Conservation (phyloP, 2,888 invertebrate species). For the Noctuana brunneofusca region DNA sequence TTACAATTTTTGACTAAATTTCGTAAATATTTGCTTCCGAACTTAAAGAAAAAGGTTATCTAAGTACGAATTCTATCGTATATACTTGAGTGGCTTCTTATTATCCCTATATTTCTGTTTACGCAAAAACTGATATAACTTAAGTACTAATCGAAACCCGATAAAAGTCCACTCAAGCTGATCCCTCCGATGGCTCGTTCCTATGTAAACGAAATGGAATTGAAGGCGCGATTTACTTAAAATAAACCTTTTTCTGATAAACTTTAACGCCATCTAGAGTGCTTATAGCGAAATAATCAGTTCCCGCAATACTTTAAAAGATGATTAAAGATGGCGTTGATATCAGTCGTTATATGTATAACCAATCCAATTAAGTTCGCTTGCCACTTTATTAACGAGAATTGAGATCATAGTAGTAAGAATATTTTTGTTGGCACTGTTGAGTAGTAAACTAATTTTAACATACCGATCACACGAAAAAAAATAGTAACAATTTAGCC, state of each 20-base stretch:
- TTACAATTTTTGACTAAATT: too few species aligned
- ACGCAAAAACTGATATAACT: slow-evolving; percentile 14
- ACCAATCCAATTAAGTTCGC: too few species aligned
- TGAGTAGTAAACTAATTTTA: too few species aligned
- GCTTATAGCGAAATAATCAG: slow-evolving; percentile 1
- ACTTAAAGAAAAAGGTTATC: too few species aligned
- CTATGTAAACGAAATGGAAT: slow-evolving; percentile 31
- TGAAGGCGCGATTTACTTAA: slow-evolving; percentile 15
- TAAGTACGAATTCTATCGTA: too few species aligned
- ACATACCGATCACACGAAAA: too few species aligned
- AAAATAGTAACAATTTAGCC: too few species aligned
- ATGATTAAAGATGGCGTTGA: background rate
- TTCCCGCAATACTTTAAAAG: background rate
- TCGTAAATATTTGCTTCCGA: too few species aligned
- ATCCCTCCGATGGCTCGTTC: slow-evolving; percentile 19
- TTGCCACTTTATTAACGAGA: too few species aligned
- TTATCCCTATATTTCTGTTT: slow-evolving; percentile 20
- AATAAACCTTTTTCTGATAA: slow-evolving; percentile 9
- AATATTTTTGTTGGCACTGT: too few species aligned
- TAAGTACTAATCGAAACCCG: slow-evolving; percentile 25
- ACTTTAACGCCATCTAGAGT: slow-evolving; percentile 6
- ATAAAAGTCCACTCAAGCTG: slow-evolving; percentile 25
- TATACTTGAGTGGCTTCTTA: background rate
- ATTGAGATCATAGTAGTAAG: too few species aligned
- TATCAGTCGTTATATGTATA: too few species aligned